Percentiles rank a stretch among this genome's conserved stretches.
Conservation (phyloP, 2,797 vertebrate genomes). For the Alfaro cultratus region DNA sequence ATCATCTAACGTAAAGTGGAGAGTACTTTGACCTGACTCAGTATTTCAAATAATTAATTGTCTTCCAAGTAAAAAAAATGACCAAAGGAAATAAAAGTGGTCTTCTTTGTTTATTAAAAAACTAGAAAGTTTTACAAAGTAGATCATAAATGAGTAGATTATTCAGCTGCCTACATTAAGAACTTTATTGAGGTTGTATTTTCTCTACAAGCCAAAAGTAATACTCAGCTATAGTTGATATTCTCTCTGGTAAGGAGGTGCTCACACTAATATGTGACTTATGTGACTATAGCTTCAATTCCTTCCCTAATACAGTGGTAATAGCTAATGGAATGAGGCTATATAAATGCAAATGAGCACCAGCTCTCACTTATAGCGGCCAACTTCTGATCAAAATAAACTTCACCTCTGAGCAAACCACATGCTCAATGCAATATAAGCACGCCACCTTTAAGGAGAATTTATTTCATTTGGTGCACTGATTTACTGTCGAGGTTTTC, state of each 20-base stretch:
- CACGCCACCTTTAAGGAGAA: slow-evolving; percentile 30
- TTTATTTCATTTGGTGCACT: slow-evolving; percentile 31
- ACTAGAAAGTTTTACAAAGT: not conserved
- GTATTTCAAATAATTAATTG: not conserved
- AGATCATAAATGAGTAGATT: slow-evolving; percentile 3
- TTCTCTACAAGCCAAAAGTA: slow-evolving; percentile 30
- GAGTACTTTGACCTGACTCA: not conserved
- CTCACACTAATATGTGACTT: slow-evolving; percentile 50
- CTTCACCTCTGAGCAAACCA: slow-evolving; percentile 33
- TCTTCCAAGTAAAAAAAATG: not conserved
- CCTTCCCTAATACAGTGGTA: slow-evolving; percentile 44
- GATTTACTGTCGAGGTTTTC: slow-evolving; percentile 17
- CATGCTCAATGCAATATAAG: slow-evolving; percentile 27
- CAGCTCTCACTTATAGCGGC: slow-evolving; percentile 26
- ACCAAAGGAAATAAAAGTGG: not conserved
- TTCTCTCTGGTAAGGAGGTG: slow-evolving; percentile 46
- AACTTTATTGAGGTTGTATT: slow-evolving; percentile 33
- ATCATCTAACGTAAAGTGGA: not conserved
- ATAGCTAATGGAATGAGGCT: slow-evolving; percentile 57
- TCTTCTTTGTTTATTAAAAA: slow-evolving; percentile 3
- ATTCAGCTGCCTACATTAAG: slow-evolving; percentile 2
- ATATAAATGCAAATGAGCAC: slow-evolving; percentile 70
- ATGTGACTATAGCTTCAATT: slow-evolving; percentile 49
- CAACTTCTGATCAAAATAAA: slow-evolving; percentile 52
- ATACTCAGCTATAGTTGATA: slow-evolving; percentile 40